Base-by-base conservation (phyloP, 2,888 invertebrate species). In the Drosophila multiciliata region DNA sequence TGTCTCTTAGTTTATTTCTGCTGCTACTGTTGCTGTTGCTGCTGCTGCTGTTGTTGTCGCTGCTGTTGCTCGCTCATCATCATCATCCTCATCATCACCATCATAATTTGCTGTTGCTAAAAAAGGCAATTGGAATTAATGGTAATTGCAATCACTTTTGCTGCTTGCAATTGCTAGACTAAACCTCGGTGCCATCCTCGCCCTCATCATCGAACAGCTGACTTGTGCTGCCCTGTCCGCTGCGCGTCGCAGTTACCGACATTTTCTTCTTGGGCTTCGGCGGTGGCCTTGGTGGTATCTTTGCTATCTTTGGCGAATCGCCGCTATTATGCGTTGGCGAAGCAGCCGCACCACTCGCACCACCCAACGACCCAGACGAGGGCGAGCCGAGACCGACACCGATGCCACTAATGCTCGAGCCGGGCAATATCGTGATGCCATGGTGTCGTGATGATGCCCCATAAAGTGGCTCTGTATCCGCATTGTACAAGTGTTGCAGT, bases 111-210 rank as follows among this genome's bases (percentile, higher is more conserved):
- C 40, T 58, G 53, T 38, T 52, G 60, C 49, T 64, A 53, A 50
- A 45, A 75, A 78, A 66, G 78, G 75, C 79, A 74, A 68, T 71
- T 61, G 54, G 57, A 73, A 67, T 71, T 61, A 66, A 54, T 64
- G 48, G 68, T 61, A 53, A 58, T 59, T 54, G 54, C 67, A 59
- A 62, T 64, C 61, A 63, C 54, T 11, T 53, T 53, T 17, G 40
- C 35, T 40, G 50, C 26, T 15, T 48, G 40, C 49, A 54, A 66
- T 38, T 54, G 80, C 64, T 66, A 54, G 67, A 80, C 91, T 93
- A 97, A 94, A 97, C 97, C 94, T 97, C 97, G 86, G 97, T 97
- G 80, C 97, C 97, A 84, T 97, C 97, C 91, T 97, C 97, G 35
- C 97, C 97, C 93, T 97, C 97, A 92, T 97, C 97, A 92, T 97